A percentile compares a stretch with the other conserved stretches of the same genome.
phyloP scores from a whole-genome alignment of 1,140 invertebrate genomes.

The Drosophila murphyi region DNA sequence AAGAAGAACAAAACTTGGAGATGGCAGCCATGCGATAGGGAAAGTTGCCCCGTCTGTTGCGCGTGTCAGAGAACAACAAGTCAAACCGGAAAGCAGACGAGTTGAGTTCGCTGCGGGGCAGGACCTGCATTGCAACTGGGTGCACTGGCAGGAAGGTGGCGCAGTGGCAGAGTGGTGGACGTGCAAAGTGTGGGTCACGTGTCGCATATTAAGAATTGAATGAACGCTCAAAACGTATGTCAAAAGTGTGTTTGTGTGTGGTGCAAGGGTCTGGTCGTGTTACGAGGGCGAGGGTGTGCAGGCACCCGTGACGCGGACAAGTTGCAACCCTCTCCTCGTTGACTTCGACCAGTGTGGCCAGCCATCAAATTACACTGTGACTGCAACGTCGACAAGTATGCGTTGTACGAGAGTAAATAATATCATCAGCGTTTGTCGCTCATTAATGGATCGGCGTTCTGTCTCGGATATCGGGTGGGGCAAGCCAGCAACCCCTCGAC shows the following conservation, averaged over 20 bases:
- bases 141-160: slow-evolving; percentile 53
- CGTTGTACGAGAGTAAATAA: slow-evolving; percentile 59
- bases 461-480: not conserved
- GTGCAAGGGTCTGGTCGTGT: slow-evolving; percentile 28
- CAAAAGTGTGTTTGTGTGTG: slow-evolving; percentile 54
- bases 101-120: slow-evolving; percentile 31
- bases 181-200: slow-evolving; percentile 80
- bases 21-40: slow-evolving; percentile 59
- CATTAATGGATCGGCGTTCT: slow-evolving; percentile 61
- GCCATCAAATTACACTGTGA: slow-evolving; percentile 57
- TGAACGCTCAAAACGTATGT: slow-evolving; percentile 75
- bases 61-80: slow-evolving; percentile 78
- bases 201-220: slow-evolving; percentile 76
- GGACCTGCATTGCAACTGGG: slow-evolving; percentile 62
- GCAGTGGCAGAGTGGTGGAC: slow-evolving; percentile 26
- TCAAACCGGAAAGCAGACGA: slow-evolving; percentile 71
- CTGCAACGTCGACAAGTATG: slow-evolving; percentile 38
- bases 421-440: slow-evolving; percentile 76
- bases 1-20: slow-evolving; percentile 18
- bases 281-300: slow-evolving; percentile 62
- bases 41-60: slow-evolving; percentile 22
- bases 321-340: slow-evolving; percentile 66
- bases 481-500: slow-evolving; percentile 28
- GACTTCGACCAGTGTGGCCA: slow-evolving; percentile 74
- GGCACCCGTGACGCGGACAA: slow-evolving; percentile 64